Base-by-base conservation (phyloP, 1,140 invertebrate genomes). In the Drosophila mojavensis region DNA sequence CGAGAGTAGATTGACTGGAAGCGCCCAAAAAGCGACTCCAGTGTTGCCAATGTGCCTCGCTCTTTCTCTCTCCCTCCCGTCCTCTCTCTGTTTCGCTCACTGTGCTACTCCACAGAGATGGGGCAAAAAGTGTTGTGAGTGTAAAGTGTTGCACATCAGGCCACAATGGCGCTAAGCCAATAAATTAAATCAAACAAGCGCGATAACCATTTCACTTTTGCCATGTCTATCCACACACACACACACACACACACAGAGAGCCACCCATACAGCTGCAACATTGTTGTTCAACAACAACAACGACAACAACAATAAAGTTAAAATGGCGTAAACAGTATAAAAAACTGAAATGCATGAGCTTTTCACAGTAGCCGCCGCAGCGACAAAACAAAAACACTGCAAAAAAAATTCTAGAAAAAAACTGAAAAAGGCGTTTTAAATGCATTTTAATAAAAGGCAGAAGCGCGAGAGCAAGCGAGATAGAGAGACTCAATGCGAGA, bases 111-210 rank as follows among this genome's bases (percentile, higher is more conserved):
- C 17, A n/a, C 9, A 15, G 60, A 11, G 15, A 20, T n/a, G 6
- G n/a, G 13, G 13, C 11, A 11, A 30, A 41, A 66, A 56, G 66
- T 72, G 77, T 69, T 78, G 75, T 75, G 36, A 39, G 78, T 80
- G 78, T 78, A 80, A 80, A 80, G 80, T 78, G 78, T 78, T 78
- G 79, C 73, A 75, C 79, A 79, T 71, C 79, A 81, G 76, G 79
- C 81, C 81, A 81, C 79, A 84, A 84, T 81, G 81, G 79, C 81
- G 79, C 81, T 84, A 84, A 84, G 81, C 81, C 81, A 84, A 84
- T 84, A 84, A 84, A 84, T 84, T 84, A 84, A 84, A 84, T 84
- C 81, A 81, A 84, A 84, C 79, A 84, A 84, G 72, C 72, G 79
- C 81, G 81, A 84, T 84, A 84, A 84, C 79, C 81, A 81, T 78